Base-by-base conservation (phyloP, 2,797 vertebrate species). In the Rhinoraja longicauda region DNA sequence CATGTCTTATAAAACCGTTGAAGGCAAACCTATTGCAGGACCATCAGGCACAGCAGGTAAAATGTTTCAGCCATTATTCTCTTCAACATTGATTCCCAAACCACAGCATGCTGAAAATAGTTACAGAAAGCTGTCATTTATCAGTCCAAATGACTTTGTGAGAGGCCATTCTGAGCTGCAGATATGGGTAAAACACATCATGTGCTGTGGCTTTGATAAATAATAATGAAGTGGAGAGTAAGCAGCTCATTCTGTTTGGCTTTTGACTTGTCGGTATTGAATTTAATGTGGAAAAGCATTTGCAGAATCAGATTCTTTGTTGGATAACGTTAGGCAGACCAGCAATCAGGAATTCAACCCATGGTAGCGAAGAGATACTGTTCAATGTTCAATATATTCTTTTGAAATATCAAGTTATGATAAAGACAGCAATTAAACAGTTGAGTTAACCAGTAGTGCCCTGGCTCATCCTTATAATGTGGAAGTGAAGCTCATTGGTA, bases 41-140 rank as follows among this genome's bases (percentile, higher is more conserved):
- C 64, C 36, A 59, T 21, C 6, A 39, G 59, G 88, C 32, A 72
- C 64, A 70, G 26, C 32, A 45, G 88, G 64, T 39, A 90, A 86
- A 90, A 72, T 24, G 32, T 39, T 72, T 90, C 36, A 36, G 9
- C 64, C n/a, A 70, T 45, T 70, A 45, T 90, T 90, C 67, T 21
- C 32, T 90, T 90, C 32, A 72, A 72, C 59, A 90, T 36, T 90
- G 64, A 90, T 90, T 90, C 67, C 72, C 88, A 70, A 39, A 67
- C 13, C n/a, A 39, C 62, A 90, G 62, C 17, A 90, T 19, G 10
- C 19, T 67, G 36, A 32, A 90, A 21, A 21, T 36, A 90, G 32
- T 70, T 39, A 26, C 17, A 67, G 17, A 39, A 90, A 90, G 24
- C 64, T 72, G 19, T 72, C 36, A 45, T 39, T 72, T 64, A 90